Conservation (phyloP, 2,113 vertebrate species). For the Aythya baeri region DNA sequence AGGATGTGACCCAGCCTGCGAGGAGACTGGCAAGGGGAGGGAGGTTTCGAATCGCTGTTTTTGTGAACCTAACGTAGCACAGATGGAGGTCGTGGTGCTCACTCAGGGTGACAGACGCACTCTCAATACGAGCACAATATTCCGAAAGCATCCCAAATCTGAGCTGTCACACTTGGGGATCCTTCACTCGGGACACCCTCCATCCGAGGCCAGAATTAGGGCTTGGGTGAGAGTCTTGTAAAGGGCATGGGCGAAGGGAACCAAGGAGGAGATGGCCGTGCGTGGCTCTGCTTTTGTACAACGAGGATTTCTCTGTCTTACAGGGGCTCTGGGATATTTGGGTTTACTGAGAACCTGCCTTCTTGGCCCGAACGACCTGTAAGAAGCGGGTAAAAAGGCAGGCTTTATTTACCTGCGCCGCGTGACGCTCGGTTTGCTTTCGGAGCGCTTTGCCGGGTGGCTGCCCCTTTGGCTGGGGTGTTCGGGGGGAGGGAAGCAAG, state of each 20-base stretch:
- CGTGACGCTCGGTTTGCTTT: neutral
- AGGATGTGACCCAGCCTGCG: neutral
- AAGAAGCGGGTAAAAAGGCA: neutral
- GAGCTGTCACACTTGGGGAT: neutral
- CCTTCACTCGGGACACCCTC: conserved; percentile 16
- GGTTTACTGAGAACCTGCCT: neutral
- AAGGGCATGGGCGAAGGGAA: conserved; percentile 20
- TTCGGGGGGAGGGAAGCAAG: neutral
- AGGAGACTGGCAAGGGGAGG: neutral
- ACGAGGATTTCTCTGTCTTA: conserved; percentile 19
- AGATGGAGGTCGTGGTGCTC: conserved; percentile 32
- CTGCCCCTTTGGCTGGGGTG: neutral
- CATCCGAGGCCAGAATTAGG: neutral
- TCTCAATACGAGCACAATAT: neutral
- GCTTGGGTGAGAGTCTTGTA: conserved; percentile 8
- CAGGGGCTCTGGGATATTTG: neutral
- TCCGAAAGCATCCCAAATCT: neutral
- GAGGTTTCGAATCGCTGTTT: neutral
- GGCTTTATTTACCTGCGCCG: neutral
- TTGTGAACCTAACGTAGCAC: neutral
- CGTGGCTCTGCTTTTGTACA: neutral
- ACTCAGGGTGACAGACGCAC: neutral
- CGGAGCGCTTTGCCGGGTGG: neutral
- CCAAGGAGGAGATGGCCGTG: conserved; percentile 3
- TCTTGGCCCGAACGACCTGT: neutral